A percentile compares a stretch with the other conserved stretches of the same genome.
Conservation (phyloP, 2,888 invertebrate genomes). For the Dichetophora obliterata region DNA sequence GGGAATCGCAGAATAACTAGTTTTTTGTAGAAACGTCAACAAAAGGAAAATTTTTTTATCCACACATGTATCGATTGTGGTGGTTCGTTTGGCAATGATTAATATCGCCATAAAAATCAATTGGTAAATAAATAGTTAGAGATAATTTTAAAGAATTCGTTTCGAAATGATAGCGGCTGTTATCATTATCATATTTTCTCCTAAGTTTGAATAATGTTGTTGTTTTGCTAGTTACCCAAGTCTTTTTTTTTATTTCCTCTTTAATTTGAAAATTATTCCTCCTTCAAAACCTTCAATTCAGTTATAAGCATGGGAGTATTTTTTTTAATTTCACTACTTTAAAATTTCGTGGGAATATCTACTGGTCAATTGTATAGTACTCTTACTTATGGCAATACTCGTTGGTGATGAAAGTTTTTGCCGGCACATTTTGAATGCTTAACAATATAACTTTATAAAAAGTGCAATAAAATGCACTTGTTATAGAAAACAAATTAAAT, state of each 20-base stretch:
- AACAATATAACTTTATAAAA: background rate
- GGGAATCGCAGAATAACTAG: conserved; percentile 18
- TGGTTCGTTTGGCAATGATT: conserved; percentile 2
- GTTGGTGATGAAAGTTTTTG: background rate
- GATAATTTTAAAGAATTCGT: background rate
- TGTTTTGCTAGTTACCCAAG: no score
- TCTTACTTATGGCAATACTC: background rate
- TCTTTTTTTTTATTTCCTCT: no score
- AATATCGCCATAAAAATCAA: conserved; percentile 4
- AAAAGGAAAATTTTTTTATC: conserved; percentile 6
- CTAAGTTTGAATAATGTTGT: background rate
- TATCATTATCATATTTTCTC: no score
- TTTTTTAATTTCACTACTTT: no score
- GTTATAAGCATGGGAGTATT: no score
- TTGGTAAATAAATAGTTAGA: no score
- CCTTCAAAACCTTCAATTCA: no score
- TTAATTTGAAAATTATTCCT: no score
- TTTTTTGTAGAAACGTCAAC: conserved; percentile 13
- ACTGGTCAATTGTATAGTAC: background rate
- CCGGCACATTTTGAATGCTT: conserved; percentile 2
- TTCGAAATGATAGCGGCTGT: background rate
- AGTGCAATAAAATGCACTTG: conserved; percentile 13
- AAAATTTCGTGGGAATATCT: no score
- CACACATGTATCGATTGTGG: background rate
- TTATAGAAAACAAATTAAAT: background rate